Base-by-base conservation (phyloP, 2,888 invertebrate genomes). In the Sinhomidia bicolor region DNA sequence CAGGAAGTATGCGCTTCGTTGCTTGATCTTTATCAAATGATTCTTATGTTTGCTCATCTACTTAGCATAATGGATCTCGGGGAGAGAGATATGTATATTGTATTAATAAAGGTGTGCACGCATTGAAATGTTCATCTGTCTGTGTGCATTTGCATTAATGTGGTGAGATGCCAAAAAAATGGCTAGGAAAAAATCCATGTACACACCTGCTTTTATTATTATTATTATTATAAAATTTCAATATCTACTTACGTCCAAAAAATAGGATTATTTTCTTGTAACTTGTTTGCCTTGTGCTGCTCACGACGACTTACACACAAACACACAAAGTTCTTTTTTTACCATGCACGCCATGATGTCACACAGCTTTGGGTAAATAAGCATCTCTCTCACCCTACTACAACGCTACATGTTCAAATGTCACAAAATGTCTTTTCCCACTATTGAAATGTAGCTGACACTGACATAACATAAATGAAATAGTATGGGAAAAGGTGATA, bases 11-110 rank as follows among this genome's bases (percentile, higher is more conserved):
- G 44, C 62, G 44, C 62, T 80, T 44, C 62, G 36, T 71, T 85
- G 79, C 85, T 68, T 68, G 85, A 85, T 80, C 80, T 71, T 85
- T 79, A 65, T 85, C 79, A 85, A 85, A 74, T 74, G 74, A 74
- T 74, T 74, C 26, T 44, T 47, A 12, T 44, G 47, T 74, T 71
- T 71, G 44, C 47, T 47, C 74, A 74, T 47, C 74, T 74, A 44
- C 26, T 26, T 26, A 74, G 23, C 47, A 74, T 26, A 44, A 74
- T 71, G 74, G 26, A 74, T 47, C 23, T 41, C 20, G n/a, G n/a
- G n/a, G n/a, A n/a, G n/a, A n/a, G 9, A 68, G 36, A 36, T 36
- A 36, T 36, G 36, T 36, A 36, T 60, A 54, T 54, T n/a, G 1
- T 20, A 54, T 20, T 20, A 23, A 60, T n/a, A 65, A n/a, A 51